phyloP scores from a whole-genome alignment of 2,797 vertebrate species.

The Coracias cyanogaster region DNA sequence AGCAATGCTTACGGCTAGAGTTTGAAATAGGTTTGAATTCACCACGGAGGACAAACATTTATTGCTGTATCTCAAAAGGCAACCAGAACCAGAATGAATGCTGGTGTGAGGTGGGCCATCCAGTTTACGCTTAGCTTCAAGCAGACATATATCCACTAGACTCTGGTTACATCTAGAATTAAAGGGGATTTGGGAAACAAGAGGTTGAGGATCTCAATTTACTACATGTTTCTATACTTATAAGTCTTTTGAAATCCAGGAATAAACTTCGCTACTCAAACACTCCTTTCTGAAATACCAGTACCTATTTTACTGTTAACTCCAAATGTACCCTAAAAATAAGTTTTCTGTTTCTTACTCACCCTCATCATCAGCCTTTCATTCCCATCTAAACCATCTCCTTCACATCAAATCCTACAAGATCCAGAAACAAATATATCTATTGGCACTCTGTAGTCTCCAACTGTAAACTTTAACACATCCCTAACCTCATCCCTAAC shows the following conservation, averaged over 20 bases:
- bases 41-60: not conserved
- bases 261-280: not conserved
- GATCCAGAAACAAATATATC: not conserved
- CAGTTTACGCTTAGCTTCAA: not conserved
- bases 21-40: constrained; percentile 10
- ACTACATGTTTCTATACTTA: not conserved
- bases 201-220: not conserved
- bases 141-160: not conserved
- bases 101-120: not conserved
- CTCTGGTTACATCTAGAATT: not conserved
- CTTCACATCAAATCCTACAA: constrained; percentile 1
- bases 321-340: not conserved
- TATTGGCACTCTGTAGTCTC: not conserved
- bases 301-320: not conserved
- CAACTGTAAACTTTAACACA: not conserved
- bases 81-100: not conserved
- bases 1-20: not conserved
- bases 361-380: not conserved
- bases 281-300: not conserved
- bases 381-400: not conserved
- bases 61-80: not conserved
- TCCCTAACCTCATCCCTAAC: not conserved
- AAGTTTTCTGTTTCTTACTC: not conserved
- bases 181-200: constrained; percentile 7
- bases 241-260: not conserved